These are phyloP conservation scores for Drosophila fuyamai DNA, from an alignment of 1,140 invertebrate genomes.

Conservation along the genomic window DNA sequence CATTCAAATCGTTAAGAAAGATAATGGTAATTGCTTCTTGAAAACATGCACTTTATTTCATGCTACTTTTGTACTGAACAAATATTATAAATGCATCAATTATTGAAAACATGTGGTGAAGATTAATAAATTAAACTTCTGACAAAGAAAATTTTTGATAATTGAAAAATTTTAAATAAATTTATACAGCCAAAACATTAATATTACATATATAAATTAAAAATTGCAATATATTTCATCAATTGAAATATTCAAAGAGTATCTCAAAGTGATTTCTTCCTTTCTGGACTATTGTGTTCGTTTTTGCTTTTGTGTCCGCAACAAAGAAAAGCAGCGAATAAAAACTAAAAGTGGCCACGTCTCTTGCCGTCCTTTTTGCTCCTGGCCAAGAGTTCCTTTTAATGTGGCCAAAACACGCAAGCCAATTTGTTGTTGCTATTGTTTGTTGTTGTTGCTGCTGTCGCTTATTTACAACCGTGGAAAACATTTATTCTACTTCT, in stretches of 20 bases:
- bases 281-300: neutral
- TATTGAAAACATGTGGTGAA: neutral
- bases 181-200: no score
- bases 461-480: slow-evolving; percentile 42
- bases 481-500: slow-evolving; percentile 40
- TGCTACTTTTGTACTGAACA: no score
- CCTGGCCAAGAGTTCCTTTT: slow-evolving; percentile 44
- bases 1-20: neutral
- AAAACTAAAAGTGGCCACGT: slow-evolving; percentile 69
- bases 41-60: no score
- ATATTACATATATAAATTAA: no score
- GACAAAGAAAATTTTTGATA: neutral
- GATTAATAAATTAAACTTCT: neutral
- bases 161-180: neutral
- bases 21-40: neutral
- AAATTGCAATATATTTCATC: no score
- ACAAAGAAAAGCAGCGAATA: slow-evolving; percentile 27
- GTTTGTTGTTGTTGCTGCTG: slow-evolving; percentile 9
- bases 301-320: slow-evolving; percentile 16
- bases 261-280: neutral
- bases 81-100: neutral
- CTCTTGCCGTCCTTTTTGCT: slow-evolving; percentile 26
- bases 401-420: slow-evolving; percentile 72
- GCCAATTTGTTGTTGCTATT: slow-evolving; percentile 67
- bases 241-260: neutral